Conservation (phyloP, 35 echinoderm and acorn worm genomes). For the Stichopus chloronotus region DNA sequence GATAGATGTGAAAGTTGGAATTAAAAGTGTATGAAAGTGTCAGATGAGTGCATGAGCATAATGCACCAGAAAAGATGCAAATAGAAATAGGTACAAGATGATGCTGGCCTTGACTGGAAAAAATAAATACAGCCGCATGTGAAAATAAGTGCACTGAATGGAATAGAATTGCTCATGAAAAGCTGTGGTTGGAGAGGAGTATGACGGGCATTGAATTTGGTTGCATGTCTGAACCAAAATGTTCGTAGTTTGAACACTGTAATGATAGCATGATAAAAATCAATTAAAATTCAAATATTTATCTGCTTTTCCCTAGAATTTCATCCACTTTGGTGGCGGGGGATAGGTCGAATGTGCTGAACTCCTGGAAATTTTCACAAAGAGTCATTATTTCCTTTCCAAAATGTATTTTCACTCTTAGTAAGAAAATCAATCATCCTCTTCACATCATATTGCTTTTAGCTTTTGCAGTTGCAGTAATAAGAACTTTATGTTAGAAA, state of each 20-base stretch:
- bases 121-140: not conserved
- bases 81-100: not conserved
- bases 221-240: conserved; percentile 8
- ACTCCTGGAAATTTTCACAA: too few relatives aligned
- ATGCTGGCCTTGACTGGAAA: not conserved
- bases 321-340: too few relatives aligned
- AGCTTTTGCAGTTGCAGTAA: too few relatives aligned
- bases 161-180: not conserved
- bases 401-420: too few relatives aligned
- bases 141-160: not conserved
- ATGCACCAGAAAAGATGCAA: not conserved
- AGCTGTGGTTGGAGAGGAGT: not conserved
- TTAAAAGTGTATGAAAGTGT: not conserved
- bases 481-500: too few relatives aligned
- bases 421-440: too few relatives aligned
- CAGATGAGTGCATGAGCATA: not conserved
- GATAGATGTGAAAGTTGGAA: not conserved
- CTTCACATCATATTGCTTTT: too few relatives aligned
- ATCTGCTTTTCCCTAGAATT: too few relatives aligned
- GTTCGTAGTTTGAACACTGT: not conserved
- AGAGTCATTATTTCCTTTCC: too few relatives aligned
- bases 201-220: not conserved
- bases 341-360: too few relatives aligned
- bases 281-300: not conserved
- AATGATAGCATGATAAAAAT: conserved; percentile 16